These are phyloP conservation scores for Fringilla coelebs DNA, from an alignment of 2,797 vertebrate genomes.

Conservation along the genomic window DNA sequence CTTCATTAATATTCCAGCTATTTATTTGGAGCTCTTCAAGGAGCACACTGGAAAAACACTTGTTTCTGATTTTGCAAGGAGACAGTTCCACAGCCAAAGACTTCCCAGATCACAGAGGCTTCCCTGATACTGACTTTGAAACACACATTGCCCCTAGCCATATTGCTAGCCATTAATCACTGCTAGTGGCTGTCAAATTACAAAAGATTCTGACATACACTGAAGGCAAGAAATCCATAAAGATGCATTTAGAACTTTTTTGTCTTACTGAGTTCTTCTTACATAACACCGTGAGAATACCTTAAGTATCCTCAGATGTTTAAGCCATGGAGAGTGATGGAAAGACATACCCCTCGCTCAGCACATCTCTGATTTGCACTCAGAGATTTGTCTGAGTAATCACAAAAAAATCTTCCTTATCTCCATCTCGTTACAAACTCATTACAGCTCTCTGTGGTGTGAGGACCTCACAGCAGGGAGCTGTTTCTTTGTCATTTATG, in stretches of 20 bases:
- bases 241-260: neutral
- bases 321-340: neutral
- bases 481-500: neutral
- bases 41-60: neutral
- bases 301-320: neutral
- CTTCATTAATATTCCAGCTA: neutral
- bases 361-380: neutral
- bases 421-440: neutral
- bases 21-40: neutral
- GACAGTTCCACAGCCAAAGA: neutral
- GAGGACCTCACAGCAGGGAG: neutral
- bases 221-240: neutral
- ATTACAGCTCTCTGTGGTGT: neutral
- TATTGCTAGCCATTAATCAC: conserved; percentile 1
- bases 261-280: neutral
- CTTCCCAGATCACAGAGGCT: neutral
- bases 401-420: neutral
- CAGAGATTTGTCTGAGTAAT: neutral
- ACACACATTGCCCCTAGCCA: neutral
- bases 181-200: neutral
- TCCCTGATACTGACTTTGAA: neutral
- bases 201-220: neutral
- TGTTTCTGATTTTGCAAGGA: neutral
- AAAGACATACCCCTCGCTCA: neutral
- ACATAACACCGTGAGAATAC: neutral